phyloP scores from a whole-genome alignment of 1,140 invertebrate species.

The Triops longicaudatus region DNA sequence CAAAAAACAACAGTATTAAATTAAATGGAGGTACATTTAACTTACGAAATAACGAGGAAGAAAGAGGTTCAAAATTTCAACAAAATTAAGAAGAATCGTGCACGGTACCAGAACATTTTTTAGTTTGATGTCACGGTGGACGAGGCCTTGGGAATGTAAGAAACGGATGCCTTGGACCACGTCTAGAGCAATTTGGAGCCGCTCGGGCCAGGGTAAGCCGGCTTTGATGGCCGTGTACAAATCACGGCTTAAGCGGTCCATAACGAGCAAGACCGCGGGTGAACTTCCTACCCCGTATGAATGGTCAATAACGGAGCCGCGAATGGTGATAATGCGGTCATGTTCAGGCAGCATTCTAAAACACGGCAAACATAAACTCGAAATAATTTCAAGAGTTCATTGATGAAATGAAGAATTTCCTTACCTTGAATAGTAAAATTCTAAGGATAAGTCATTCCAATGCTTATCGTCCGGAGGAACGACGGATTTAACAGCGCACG shows the following conservation, averaged over 20 bases:
- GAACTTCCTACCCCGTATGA: constrained; percentile 56
- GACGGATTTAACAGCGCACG: constrained; percentile 82
- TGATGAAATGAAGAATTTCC: background rate
- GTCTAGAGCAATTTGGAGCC: constrained; percentile 68
- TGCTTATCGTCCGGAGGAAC: constrained; percentile 82
- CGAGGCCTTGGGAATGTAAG: constrained; percentile 75
- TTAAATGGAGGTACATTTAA: too few species aligned
- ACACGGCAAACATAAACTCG: background rate
- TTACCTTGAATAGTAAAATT: constrained; percentile 76
- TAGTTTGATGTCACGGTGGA: constrained; percentile 82
- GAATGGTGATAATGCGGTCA: constrained; percentile 66
- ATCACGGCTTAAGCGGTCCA: constrained; percentile 61
- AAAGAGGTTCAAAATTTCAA: background rate
- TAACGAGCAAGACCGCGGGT: constrained; percentile 71
- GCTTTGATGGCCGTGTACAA: constrained; percentile 68
- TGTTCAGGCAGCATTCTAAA: constrained; percentile 71
- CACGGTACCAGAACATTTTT: constrained; percentile 67
- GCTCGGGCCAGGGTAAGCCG: constrained; percentile 56
- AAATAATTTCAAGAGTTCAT: too few species aligned
- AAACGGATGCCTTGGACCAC: constrained; percentile 77
- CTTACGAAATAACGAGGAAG: too few species aligned
- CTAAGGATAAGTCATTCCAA: constrained; percentile 85
- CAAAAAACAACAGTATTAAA: constrained; percentile 9
- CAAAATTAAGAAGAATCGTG: background rate
- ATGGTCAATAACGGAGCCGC: constrained; percentile 76